Conservation (phyloP, 2,888 invertebrate species). For the Tinea semifulvella region DNA sequence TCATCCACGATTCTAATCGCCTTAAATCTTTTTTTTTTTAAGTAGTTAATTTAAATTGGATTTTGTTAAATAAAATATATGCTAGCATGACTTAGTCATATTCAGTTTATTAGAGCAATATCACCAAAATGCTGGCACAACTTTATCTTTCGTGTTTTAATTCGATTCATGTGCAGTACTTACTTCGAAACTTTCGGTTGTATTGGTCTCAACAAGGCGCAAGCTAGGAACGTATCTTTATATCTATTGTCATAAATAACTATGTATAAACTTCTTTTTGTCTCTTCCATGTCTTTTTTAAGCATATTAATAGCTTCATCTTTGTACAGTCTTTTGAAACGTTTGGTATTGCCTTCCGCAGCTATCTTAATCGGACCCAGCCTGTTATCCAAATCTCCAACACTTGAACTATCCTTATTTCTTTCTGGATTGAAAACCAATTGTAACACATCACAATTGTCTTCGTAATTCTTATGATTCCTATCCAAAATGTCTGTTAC, state of each 20-base stretch:
- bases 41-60: no score
- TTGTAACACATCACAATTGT: slow-evolving; percentile 86
- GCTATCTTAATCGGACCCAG: slow-evolving; percentile 80
- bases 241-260: slow-evolving; percentile 83
- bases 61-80: no score
- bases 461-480: slow-evolving; percentile 71
- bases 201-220: slow-evolving; percentile 80
- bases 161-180: no score
- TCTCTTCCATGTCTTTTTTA: slow-evolving; percentile 77
- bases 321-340: slow-evolving; percentile 69
- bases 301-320: slow-evolving; percentile 77
- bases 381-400: slow-evolving; percentile 82
- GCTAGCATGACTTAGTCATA: no score
- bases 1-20: no score
- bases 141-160: no score
- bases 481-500: slow-evolving; percentile 88
- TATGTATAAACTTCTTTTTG: slow-evolving; percentile 80
- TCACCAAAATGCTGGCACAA: no score
- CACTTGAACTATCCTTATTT: slow-evolving; percentile 70
- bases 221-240: slow-evolving; percentile 79
- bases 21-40: no score
- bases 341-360: slow-evolving; percentile 64
- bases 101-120: no score
- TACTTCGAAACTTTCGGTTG: slow-evolving; percentile 76
- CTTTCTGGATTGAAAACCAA: slow-evolving; percentile 86